Conservation (phyloP, 2,113 vertebrate species). For the Propithecus coquereli region DNA sequence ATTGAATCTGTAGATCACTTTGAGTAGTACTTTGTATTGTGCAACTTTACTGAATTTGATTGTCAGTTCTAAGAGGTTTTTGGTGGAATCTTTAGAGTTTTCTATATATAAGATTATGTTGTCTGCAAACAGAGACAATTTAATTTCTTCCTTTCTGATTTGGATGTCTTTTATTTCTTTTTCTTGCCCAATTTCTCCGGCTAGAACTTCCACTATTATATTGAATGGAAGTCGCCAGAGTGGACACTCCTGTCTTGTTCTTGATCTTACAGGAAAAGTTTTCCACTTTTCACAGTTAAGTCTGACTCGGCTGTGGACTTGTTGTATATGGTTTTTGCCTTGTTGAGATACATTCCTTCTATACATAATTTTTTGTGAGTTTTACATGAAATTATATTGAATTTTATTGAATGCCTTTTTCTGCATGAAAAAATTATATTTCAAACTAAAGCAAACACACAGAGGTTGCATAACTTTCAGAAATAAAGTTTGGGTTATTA, state of each 20-base stretch:
- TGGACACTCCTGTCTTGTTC: neutral
- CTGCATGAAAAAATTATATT: neutral
- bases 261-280: neutral
- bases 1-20: neutral
- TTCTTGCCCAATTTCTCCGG: neutral
- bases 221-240: neutral
- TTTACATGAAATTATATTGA: neutral
- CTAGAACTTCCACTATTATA: neutral
- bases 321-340: neutral
- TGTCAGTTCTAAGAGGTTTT: neutral
- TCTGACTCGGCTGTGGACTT: neutral
- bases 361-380: neutral
- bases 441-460: neutral
- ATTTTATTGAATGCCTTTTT: neutral
- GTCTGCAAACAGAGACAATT: neutral
- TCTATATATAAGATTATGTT: neutral
- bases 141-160: neutral
- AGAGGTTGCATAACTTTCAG: neutral
- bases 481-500: neutral
- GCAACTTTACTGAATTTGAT: neutral
- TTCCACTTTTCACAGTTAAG: neutral
- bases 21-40: neutral
- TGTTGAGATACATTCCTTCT: neutral
- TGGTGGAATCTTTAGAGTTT: neutral
- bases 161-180: neutral